A percentile compares a stretch with the other conserved stretches of the same genome.
Conservation (phyloP, 2,113 vertebrate species). For the Rousettus leschenaultii region DNA sequence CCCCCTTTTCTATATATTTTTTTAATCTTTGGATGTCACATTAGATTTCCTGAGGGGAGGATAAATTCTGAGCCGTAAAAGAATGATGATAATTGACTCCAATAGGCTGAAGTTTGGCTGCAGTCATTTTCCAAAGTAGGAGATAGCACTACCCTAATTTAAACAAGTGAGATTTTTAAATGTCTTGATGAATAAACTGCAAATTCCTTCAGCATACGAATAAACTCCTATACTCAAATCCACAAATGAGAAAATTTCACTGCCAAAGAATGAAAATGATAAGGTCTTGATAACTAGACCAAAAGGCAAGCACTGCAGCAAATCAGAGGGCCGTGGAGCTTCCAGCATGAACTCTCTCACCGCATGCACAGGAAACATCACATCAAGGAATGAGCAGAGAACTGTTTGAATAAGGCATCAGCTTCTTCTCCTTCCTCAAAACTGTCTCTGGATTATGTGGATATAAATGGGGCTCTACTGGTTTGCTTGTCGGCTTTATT, state of each 20-base stretch:
- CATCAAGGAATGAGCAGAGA: not conserved
- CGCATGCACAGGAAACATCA: not conserved
- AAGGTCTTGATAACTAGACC: slow-evolving; percentile 26
- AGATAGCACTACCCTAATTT: slow-evolving; percentile 23
- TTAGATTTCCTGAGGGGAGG: slow-evolving; percentile 58
- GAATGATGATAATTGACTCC: slow-evolving; percentile 61
- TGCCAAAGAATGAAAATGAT: slow-evolving; percentile 15
- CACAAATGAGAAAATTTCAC: slow-evolving; percentile 49
- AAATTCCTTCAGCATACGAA: slow-evolving; percentile 40
- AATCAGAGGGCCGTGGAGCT: not conserved
- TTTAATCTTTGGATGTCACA: not conserved
- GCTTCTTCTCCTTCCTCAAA: not conserved
- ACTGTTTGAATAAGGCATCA: not conserved
- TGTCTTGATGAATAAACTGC: slow-evolving; percentile 60
- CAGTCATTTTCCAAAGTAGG: slow-evolving; percentile 71
- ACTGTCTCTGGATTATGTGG: not conserved
- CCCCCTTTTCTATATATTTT: not conserved
- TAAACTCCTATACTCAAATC: slow-evolving; percentile 41
- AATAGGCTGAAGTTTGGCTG: slow-evolving; percentile 70
- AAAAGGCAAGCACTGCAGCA: not conserved
- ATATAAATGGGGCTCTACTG: not conserved
- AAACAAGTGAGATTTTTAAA: slow-evolving; percentile 60
- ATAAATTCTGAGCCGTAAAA: slow-evolving; percentile 57
- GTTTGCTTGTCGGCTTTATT: not conserved
- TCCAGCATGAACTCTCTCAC: not conserved